phyloP scores from a whole-genome alignment of 2,888 invertebrate species.

The Nymphalis c-album region DNA sequence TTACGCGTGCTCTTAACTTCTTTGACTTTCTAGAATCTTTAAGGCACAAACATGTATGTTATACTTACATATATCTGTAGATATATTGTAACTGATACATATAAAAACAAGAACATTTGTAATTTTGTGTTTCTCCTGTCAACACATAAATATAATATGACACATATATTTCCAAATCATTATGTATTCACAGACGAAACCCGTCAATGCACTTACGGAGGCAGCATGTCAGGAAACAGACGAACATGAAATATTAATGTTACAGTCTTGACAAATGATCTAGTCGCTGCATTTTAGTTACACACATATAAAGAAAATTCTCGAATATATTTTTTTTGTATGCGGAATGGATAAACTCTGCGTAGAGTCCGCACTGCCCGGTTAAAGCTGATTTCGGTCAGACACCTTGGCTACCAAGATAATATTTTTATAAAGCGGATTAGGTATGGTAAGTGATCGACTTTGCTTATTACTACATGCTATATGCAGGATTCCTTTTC shows the following conservation, averaged over 20 bases:
- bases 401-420: too few relatives aligned
- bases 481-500: too few relatives aligned
- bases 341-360: neutral
- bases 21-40: too few relatives aligned
- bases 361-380: neutral
- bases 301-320: conserved; percentile 9
- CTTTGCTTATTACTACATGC: too few relatives aligned
- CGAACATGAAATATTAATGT: conserved; percentile 61
- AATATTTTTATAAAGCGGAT: too few relatives aligned
- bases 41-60: too few relatives aligned
- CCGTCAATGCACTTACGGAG: conserved; percentile 37
- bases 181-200: conserved; percentile 24
- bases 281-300: conserved; percentile 60
- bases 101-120: too few relatives aligned
- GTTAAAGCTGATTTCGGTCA: neutral
- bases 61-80: too few relatives aligned
- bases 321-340: neutral
- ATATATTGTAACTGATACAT: too few relatives aligned
- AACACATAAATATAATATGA: neutral
- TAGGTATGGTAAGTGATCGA: too few relatives aligned
- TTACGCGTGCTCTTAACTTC: too few relatives aligned
- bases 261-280: conserved; percentile 64
- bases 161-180: conserved; percentile 8
- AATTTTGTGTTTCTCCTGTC: neutral
- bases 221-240: conserved; percentile 28